phyloP scores from a whole-genome alignment of 2,797 vertebrate genomes.

The Chelidonichthys spinosus region DNA sequence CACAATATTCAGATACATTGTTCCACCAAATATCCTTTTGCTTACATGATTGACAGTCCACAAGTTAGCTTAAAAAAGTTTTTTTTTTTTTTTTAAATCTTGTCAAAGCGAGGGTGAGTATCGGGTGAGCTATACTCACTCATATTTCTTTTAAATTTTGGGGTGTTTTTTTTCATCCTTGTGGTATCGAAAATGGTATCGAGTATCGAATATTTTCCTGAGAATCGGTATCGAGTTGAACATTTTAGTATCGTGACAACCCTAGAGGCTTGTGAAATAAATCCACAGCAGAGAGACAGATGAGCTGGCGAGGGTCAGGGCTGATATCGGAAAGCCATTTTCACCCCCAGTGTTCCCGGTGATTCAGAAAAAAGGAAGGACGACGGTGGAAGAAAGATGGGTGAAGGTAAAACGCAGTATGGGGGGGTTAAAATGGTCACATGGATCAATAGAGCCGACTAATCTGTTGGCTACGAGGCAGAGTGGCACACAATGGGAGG shows the following conservation, averaged over 20 bases:
- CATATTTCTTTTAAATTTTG: too few species aligned
- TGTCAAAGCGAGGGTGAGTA: conserved; percentile 47
- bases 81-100: too few species aligned
- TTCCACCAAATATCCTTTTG: too few species aligned
- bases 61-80: too few species aligned
- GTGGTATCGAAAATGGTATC: too few species aligned
- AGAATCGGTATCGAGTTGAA: too few species aligned
- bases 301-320: conserved; percentile 67
- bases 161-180: too few species aligned
- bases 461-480: conserved; percentile 68
- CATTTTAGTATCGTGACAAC: too few species aligned
- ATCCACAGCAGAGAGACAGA: conserved; percentile 67
- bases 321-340: conserved; percentile 78
- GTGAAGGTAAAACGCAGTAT: conserved; percentile 24
- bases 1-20: too few species aligned
- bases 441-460: conserved; percentile 71
- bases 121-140: too few species aligned
- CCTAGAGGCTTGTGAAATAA: conserved; percentile 68
- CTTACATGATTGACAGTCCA: too few species aligned
- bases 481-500: conserved; percentile 35
- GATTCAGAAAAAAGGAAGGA: conserved; percentile 46
- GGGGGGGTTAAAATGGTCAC: conserved; percentile 43
- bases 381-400: conserved; percentile 23
- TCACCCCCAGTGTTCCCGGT: conserved; percentile 51
- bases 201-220: too few species aligned